Evolutionary conservation across 1,140 invertebrate species (phyloP), one percentile per base, ranked within the genome.

Genomic region (Achatina immaculata): DNA sequence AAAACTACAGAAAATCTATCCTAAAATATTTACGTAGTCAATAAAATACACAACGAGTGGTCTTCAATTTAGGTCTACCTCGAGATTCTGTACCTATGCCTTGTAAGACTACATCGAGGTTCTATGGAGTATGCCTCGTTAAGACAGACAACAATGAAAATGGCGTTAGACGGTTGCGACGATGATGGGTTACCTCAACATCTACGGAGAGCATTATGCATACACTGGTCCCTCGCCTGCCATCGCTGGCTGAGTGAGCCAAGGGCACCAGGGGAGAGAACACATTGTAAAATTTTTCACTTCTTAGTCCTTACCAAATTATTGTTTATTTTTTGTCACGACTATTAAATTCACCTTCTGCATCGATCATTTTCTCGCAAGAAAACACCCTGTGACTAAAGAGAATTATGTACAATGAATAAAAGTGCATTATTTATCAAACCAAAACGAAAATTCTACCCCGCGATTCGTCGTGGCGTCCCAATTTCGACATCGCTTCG

Each of bases 191-290:
- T 62, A 62, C 58, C 58, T 62, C n/a, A 62, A 31, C 58, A n/a
- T 62, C 28, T n/a, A 6, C 21, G 16, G 31, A 2, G n/a, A 62
- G 31, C 58, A 62, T 62, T 62, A 62, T 62, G 58, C 58, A 62
- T n/a, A n/a, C n/a, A 62, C 4, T 62, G n/a, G 16, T n/a, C 68
- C 21, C 24, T 11, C 36, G n/a, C 40, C 76, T 48, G 65, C 31
- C 58, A 31, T 68, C 19, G 76, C 48, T 78, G 76, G 76, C 40
- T 68, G 78, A 58, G 78, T 72, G 78, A 78, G 65, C 58, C 76
- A 78, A 78, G 78, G 78, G 66, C 66, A 80, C 31, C 78, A 80
- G 66, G 78, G 78, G 78, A 80, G 68, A 19, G 36, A 80, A 80
- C 78, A 42, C 78, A 80, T 72, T 48, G 66, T 71, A 80, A 80